Evolutionary conservation across 2,113 vertebrate genomes (phyloP).

Genomic region (Cnemophilus loriae): DNA sequence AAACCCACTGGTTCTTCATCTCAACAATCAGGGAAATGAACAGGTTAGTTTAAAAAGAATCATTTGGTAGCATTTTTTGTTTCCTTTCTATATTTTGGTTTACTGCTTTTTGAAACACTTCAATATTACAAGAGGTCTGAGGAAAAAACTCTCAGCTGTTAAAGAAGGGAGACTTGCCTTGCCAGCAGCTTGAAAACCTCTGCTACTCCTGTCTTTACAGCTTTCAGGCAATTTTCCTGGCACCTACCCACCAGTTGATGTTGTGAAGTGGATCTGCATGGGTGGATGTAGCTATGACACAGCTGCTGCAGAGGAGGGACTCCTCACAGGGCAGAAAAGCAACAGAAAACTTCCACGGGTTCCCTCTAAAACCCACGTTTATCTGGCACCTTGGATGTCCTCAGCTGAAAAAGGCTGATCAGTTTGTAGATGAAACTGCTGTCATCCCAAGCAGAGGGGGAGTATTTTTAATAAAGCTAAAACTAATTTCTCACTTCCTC

Average conservation of each 20-base stretch:
- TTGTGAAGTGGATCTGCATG: neutral
- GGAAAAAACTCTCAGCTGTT: neutral
- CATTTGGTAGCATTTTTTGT: neutral
- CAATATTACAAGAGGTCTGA: neutral
- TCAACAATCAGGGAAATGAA: neutral
- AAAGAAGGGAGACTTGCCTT: neutral
- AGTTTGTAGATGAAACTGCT: neutral
- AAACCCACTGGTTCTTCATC: neutral
- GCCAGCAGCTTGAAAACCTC: neutral
- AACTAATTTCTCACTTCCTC: neutral
- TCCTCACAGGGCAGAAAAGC: neutral
- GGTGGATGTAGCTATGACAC: neutral
- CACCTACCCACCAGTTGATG: neutral
- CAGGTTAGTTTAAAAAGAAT: neutral
- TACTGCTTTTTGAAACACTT: neutral
- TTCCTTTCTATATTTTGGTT: neutral
- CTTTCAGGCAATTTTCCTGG: neutral
- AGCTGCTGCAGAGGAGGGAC: constrained; percentile 19
- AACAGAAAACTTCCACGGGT: neutral
- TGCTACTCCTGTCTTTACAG: neutral
- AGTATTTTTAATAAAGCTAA: neutral
- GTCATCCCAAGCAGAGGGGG: neutral
- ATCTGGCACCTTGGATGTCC: neutral
- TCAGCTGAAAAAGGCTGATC: neutral
- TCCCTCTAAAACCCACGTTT: neutral